A percentile compares a stretch with the other conserved stretches of the same genome.
phyloP scores from a whole-genome alignment of 2,888 invertebrate species.

The Sicus ferrugineus region DNA sequence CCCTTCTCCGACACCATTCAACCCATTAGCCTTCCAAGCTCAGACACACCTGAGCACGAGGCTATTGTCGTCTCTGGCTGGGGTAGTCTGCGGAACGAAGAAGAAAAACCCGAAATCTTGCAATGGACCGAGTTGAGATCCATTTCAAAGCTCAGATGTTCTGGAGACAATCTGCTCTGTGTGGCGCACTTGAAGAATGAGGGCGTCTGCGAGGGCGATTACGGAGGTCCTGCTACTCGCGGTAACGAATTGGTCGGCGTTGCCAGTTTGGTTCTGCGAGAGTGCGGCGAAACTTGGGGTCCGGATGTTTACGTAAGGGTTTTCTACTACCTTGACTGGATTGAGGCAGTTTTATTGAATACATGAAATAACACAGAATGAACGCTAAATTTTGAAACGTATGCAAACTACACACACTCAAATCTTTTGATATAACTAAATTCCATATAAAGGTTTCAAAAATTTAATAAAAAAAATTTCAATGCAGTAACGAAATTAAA shows the following conservation, averaged over 20 bases:
- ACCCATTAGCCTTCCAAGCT: constrained; percentile 45
- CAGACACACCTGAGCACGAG: constrained; percentile 42
- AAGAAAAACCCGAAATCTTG: background rate
- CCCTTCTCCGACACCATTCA: constrained; percentile 44
- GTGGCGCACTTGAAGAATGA: background rate
- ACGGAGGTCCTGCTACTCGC: background rate
- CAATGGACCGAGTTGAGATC: background rate
- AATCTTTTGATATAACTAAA: too few relatives aligned
- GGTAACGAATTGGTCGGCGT: background rate
- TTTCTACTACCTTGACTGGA: background rate
- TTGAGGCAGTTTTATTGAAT: too few relatives aligned
- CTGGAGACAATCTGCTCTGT: background rate
- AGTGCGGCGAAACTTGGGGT: background rate
- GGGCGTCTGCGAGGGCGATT: background rate
- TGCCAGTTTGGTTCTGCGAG: background rate
- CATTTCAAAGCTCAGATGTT: background rate
- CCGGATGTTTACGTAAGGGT: background rate
- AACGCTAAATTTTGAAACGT: too few relatives aligned
- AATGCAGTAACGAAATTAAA: too few relatives aligned
- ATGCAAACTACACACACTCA: too few relatives aligned
- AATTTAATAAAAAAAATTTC: too few relatives aligned
- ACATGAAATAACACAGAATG: too few relatives aligned
- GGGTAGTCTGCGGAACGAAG: constrained; percentile 45
- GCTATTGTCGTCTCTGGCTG: constrained; percentile 55
- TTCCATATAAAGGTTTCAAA: too few relatives aligned